These are phyloP conservation scores for Gorsachius magnificus DNA, from an alignment of 2,797 vertebrate genomes.

Conservation along the genomic window DNA sequence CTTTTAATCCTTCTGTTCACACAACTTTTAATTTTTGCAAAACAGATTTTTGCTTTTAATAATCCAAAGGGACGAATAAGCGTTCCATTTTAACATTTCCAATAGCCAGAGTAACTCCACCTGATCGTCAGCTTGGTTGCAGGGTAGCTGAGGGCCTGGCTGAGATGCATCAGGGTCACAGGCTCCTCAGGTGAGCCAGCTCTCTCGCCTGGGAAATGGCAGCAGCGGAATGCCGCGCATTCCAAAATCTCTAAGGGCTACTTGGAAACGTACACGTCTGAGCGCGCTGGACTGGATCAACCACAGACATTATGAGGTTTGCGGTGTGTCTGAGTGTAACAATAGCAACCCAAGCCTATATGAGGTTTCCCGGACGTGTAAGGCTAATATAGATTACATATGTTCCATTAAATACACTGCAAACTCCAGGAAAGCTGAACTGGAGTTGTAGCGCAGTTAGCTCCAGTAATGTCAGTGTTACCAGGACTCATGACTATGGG, in stretches of 20 bases:
- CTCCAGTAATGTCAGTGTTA: background rate
- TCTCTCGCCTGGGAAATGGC: background rate
- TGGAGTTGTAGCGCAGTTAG: background rate
- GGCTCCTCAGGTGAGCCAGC: background rate
- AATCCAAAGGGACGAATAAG: background rate
- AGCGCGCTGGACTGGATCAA: conserved; percentile 45
- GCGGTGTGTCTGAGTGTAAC: conserved; percentile 53
- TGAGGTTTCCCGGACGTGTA: conserved; percentile 15
- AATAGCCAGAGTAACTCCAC: background rate
- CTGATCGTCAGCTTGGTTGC: background rate
- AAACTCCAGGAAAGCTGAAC: background rate
- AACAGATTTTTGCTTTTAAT: background rate
- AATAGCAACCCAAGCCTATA: background rate
- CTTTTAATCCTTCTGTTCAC: background rate
- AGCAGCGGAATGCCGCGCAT: background rate
- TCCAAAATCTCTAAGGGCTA: background rate
- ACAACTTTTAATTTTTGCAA: background rate
- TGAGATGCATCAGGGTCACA: background rate
- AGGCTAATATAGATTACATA: background rate
- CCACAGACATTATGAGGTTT: conserved; percentile 57
- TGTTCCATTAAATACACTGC: background rate
- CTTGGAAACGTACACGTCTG: conserved; percentile 23
- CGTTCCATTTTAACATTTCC: background rate
- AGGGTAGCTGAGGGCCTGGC: background rate
- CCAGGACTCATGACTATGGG: background rate